phyloP scores from a whole-genome alignment of 2,797 vertebrate species.

The Enteromius fasciolatus region DNA sequence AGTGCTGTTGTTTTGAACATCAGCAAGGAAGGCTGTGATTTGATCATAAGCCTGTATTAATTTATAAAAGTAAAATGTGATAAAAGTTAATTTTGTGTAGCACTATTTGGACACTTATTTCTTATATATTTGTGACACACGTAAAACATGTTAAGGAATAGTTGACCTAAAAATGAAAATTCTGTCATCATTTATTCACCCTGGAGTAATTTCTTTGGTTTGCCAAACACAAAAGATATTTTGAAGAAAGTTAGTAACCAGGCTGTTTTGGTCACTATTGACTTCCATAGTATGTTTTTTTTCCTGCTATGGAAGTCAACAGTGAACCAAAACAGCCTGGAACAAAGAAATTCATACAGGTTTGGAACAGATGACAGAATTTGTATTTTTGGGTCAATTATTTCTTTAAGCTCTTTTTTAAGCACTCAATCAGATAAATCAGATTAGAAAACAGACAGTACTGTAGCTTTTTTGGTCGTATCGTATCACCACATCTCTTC shows the following conservation, averaged over 20 bases:
- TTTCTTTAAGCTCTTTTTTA: neutral
- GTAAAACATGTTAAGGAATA: neutral
- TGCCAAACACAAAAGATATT: too few relatives aligned
- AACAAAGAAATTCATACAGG: too few relatives aligned
- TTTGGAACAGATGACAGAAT: too few relatives aligned
- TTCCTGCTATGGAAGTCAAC: too few relatives aligned
- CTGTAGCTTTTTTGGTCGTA: neutral
- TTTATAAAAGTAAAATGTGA: neutral
- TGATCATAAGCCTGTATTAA: neutral
- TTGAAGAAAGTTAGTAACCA: too few relatives aligned
- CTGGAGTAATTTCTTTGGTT: too few relatives aligned
- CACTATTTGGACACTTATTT: neutral
- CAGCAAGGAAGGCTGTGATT: neutral
- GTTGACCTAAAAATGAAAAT: too few relatives aligned
- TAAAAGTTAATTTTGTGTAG: neutral
- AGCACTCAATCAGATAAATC: neutral
- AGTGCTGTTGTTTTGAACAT: neutral
- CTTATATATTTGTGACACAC: neutral
- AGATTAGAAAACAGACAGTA: neutral
- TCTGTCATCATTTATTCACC: too few relatives aligned
- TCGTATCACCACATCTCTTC: slow-evolving; percentile 10
- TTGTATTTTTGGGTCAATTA: too few relatives aligned
- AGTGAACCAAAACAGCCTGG: too few relatives aligned
- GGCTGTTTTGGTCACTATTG: too few relatives aligned
- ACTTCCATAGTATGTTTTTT: too few relatives aligned